A percentile compares a stretch with the other conserved stretches of the same genome.
Evolutionary conservation across 2,113 vertebrate genomes (phyloP).

Genomic region (Candoia aspera): DNA sequence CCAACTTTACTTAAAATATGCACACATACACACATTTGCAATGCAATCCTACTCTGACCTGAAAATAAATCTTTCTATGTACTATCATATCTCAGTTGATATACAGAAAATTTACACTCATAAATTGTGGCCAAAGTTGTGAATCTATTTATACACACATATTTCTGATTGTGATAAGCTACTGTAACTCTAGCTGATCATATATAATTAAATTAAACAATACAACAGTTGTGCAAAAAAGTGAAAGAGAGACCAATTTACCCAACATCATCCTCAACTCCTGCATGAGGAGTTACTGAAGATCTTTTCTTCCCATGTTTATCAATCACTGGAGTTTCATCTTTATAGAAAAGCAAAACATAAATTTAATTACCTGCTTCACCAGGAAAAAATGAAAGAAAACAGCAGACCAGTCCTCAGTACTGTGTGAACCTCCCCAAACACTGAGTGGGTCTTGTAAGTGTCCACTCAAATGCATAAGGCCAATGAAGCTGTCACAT

Average conservation of each 20-base stretch:
- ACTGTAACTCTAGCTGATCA: not conserved
- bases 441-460: not conserved
- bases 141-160: not conserved
- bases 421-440: not conserved
- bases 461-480: not conserved
- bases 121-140: not conserved
- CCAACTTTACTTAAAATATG: not conserved
- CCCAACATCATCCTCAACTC: conserved; percentile 72
- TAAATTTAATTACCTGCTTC: not conserved
- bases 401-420: not conserved
- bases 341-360: conserved; percentile 58
- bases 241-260: conserved; percentile 54
- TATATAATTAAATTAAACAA: not conserved
- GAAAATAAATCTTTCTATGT: not conserved
- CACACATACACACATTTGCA: not conserved
- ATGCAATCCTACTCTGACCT: not conserved
- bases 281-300: conserved; percentile 43
- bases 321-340: conserved; percentile 61
- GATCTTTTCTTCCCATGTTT: conserved; percentile 77
- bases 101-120: not conserved
- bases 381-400: not conserved
- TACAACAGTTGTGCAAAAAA: not conserved
- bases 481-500: not conserved
- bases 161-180: not conserved
- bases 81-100: not conserved